These are phyloP conservation scores for Nyctalus aviator DNA, from an alignment of 2,797 vertebrate species.

Conservation along the genomic window DNA sequence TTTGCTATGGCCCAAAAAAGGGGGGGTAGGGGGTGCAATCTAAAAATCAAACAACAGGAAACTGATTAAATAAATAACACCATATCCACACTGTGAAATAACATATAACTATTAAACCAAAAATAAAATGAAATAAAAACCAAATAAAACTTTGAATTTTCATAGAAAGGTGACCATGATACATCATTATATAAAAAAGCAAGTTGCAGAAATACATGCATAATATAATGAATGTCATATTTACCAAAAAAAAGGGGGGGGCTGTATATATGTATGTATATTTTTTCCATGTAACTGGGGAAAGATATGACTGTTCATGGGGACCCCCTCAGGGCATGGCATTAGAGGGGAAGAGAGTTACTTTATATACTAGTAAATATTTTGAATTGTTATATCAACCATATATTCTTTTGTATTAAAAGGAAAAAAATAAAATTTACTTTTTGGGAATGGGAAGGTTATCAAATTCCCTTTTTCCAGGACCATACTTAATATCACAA, in stretches of 20 bases:
- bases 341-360: not conserved
- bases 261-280: not conserved
- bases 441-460: not conserved
- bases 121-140: conserved; percentile 33
- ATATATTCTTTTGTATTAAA: not conserved
- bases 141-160: not conserved
- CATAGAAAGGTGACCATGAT: not conserved
- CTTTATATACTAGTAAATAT: not conserved
- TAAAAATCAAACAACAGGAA: conserved; percentile 49
- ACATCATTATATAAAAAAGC: not conserved
- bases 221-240: conserved; percentile 21
- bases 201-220: not conserved
- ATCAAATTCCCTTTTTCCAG: conserved; percentile 3
- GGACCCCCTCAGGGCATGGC: not conserved
- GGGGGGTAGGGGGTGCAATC: not conserved
- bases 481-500: not conserved
- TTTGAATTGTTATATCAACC: conserved; percentile 19
- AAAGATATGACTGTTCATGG: not conserved
- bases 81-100: not conserved
- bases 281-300: not conserved
- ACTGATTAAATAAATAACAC: conserved; percentile 13
- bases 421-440: not conserved
- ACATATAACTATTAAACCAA: conserved; percentile 12
- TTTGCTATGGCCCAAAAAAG: not conserved
- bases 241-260: not conserved